A percentile compares a stretch with the other conserved stretches of the same genome.
Evolutionary conservation across 2,797 vertebrate genomes (phyloP).

Genomic region (Myotis planiceps): DNA sequence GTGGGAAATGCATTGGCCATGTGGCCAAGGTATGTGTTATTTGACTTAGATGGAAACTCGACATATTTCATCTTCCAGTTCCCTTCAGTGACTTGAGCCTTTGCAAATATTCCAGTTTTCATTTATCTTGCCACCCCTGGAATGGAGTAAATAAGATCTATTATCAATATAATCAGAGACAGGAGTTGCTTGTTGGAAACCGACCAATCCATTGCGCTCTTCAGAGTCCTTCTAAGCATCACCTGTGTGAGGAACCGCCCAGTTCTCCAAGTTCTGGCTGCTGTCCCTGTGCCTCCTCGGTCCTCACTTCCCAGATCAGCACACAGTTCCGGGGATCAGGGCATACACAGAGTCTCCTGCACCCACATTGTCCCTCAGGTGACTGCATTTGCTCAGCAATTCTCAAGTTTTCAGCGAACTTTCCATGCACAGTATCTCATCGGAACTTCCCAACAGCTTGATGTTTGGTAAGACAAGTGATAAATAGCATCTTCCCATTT

Average conservation of each 20-base stretch:
- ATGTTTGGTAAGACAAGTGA: background rate
- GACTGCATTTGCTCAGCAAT: background rate
- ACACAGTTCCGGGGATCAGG: background rate
- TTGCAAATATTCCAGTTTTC: background rate
- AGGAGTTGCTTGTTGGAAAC: background rate
- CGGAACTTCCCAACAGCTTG: background rate
- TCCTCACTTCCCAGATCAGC: background rate
- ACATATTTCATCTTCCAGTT: background rate
- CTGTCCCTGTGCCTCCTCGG: background rate
- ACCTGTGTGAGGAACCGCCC: background rate
- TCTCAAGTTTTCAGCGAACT: background rate
- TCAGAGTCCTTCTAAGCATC: background rate
- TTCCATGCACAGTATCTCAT: background rate
- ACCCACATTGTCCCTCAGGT: background rate
- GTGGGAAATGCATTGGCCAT: background rate
- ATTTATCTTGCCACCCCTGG: background rate
- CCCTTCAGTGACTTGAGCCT: background rate
- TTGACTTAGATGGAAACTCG: background rate
- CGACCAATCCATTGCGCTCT: background rate
- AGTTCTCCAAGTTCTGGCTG: background rate
- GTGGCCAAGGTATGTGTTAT: background rate
- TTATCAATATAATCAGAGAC: background rate
- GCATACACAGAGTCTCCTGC: background rate
- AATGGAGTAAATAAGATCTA: background rate
- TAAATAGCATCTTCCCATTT: background rate